These are phyloP conservation scores for Saccopteryx bilineata DNA, from an alignment of 2,113 vertebrate species.

Conservation along the genomic window DNA sequence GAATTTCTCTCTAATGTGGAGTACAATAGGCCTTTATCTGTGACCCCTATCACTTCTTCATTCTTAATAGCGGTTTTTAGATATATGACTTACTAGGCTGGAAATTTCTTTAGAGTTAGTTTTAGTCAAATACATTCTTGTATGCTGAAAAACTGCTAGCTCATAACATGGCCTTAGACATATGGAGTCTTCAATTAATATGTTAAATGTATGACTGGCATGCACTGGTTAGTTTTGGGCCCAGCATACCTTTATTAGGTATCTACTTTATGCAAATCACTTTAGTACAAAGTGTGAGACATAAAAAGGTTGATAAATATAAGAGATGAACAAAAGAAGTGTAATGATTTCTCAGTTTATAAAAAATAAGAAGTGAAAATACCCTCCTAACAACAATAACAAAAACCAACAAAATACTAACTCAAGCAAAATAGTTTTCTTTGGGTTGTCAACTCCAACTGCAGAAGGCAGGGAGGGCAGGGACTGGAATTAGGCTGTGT, in stretches of 20 bases:
- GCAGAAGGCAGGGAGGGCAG: background rate
- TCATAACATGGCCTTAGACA: background rate
- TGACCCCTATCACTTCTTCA: slow-evolving; percentile 12
- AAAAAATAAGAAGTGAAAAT: slow-evolving; percentile 31
- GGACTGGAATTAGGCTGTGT: background rate
- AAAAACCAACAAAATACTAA: background rate
- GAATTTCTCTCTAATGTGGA: background rate
- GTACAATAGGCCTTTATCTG: background rate
- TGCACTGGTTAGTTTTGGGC: background rate
- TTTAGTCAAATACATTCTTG: slow-evolving; percentile 30
- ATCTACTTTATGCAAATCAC: background rate
- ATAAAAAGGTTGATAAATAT: background rate
- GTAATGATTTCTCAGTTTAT: background rate
- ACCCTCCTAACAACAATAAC: background rate
- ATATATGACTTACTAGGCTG: background rate
- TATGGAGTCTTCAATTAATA: background rate
- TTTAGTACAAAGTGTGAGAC: slow-evolving; percentile 2
- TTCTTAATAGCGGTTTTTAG: slow-evolving; percentile 52
- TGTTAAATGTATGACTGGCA: background rate
- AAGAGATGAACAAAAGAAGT: slow-evolving; percentile 17
- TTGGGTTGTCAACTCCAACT: background rate
- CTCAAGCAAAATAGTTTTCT: background rate
- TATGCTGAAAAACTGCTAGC: background rate
- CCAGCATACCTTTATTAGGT: background rate
- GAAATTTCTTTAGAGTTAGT: slow-evolving; percentile 25